Conservation (phyloP, 2,797 vertebrate species). For the Argya squamiceps region DNA sequence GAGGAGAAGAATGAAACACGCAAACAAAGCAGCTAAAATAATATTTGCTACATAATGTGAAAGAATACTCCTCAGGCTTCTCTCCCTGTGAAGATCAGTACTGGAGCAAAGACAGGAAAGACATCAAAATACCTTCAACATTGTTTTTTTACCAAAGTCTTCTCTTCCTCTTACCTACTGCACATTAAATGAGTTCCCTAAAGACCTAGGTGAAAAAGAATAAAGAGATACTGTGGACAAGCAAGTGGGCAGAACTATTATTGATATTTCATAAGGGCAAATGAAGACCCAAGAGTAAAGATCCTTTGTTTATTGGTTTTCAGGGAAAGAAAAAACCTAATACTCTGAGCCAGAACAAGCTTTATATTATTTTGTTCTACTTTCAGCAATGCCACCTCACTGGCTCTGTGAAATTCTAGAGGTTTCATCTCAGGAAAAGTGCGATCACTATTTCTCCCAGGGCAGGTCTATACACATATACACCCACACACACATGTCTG, state of each 20-base stretch:
- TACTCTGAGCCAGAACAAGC: neutral
- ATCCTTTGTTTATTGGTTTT: neutral
- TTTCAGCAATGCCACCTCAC: neutral
- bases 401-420: neutral
- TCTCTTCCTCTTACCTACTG: neutral
- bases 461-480: neutral
- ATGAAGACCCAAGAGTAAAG: neutral
- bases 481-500: neutral
- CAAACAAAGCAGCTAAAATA: neutral
- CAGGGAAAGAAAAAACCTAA: neutral
- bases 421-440: neutral
- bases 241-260: neutral
- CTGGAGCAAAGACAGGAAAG: neutral
- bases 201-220: slow-evolving; percentile 11
- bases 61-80: neutral
- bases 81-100: neutral
- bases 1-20: neutral
- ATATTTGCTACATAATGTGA: neutral
- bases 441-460: neutral
- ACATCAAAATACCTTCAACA: neutral
- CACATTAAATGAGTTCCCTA: slow-evolving; percentile 12
- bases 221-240: neutral
- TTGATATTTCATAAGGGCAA: slow-evolving; percentile 13
- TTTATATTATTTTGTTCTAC: neutral
- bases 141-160: neutral